Percentiles rank a stretch among this genome's conserved stretches.
Conservation (phyloP, 1,140 invertebrate species). For the Hylyphantes graminicola region DNA sequence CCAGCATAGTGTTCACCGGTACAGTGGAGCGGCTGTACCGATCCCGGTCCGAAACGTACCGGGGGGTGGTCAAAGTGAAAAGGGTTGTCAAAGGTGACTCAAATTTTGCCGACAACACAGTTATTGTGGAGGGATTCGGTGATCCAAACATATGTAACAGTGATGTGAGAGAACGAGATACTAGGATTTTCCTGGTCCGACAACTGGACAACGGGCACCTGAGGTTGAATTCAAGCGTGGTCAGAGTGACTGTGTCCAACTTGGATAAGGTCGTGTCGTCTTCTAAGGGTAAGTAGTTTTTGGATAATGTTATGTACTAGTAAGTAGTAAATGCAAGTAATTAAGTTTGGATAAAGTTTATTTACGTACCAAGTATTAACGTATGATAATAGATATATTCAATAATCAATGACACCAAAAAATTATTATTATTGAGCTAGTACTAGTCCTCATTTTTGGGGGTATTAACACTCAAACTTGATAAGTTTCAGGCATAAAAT, state of each 20-base stretch:
- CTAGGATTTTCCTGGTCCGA: constrained; percentile 61
- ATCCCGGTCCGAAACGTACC: constrained; percentile 60
- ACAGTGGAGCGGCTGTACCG: constrained; percentile 64
- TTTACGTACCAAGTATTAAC: too few species aligned
- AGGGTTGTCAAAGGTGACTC: constrained; percentile 58
- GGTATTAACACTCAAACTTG: too few species aligned
- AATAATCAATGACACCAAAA: too few species aligned
- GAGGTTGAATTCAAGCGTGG: constrained; percentile 59
- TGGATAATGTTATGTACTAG: too few species aligned
- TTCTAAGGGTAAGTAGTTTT: constrained; percentile 41
- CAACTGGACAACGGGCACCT: constrained; percentile 55
- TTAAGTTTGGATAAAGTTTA: too few species aligned
- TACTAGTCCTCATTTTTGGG: too few species aligned
- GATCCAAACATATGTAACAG: constrained; percentile 57
- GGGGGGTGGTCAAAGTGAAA: constrained; percentile 62
- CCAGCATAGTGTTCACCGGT: constrained; percentile 66
- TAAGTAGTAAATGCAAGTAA: too few species aligned
- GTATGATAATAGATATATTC: too few species aligned
- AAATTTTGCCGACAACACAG: constrained; percentile 59
- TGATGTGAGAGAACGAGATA: constrained; percentile 55
- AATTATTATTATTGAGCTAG: too few species aligned
- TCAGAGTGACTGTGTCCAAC: constrained; percentile 57
- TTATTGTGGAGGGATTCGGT: constrained; percentile 63
- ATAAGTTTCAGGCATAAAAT: too few species aligned
- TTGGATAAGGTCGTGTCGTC: constrained; percentile 58